phyloP scores from a whole-genome alignment of 2,888 invertebrate genomes.

The Pilophorus perplexus region DNA sequence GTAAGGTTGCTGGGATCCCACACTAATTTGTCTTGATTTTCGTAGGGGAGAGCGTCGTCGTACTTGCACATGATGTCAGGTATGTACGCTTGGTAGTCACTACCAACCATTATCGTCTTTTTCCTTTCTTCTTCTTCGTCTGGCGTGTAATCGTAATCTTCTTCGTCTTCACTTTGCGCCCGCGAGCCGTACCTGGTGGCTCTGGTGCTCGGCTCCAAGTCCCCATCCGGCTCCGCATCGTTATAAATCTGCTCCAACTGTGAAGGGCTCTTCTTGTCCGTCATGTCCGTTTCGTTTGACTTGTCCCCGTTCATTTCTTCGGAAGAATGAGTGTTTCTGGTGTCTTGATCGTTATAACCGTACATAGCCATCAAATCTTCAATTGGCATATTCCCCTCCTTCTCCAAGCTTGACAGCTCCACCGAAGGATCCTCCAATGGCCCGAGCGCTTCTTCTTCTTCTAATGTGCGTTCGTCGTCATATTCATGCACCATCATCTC shows the following conservation, averaged over 20 bases:
- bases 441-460: conserved; percentile 94
- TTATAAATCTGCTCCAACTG: conserved; percentile 45
- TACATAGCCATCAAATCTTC: conserved; percentile 89
- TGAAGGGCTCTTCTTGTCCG: conserved; percentile 43
- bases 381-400: conserved; percentile 87
- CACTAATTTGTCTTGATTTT: conserved; percentile 90
- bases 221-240: conserved; percentile 39
- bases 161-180: conserved; percentile 75
- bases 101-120: conserved; percentile 90
- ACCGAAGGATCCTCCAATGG: conserved; percentile 82
- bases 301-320: conserved; percentile 43
- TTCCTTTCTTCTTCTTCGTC: conserved; percentile 89
- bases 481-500: conserved; percentile 98
- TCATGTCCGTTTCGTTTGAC: conserved; percentile 33
- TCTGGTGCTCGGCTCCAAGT: conserved; percentile 25
- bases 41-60: conserved; percentile 90
- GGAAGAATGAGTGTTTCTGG: conserved; percentile 19
- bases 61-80: conserved; percentile 89
- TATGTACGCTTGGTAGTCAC: conserved; percentile 88
- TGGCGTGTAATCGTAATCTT: conserved; percentile 77
- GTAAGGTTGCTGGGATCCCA: conserved; percentile 84
- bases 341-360: conserved; percentile 59
- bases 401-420: conserved; percentile 83
- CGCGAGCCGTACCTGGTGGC: conserved; percentile 51
- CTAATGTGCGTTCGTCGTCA: conserved; percentile 94